phyloP scores from a whole-genome alignment of 2,888 invertebrate genomes.

The Trichopria drosophilae region DNA sequence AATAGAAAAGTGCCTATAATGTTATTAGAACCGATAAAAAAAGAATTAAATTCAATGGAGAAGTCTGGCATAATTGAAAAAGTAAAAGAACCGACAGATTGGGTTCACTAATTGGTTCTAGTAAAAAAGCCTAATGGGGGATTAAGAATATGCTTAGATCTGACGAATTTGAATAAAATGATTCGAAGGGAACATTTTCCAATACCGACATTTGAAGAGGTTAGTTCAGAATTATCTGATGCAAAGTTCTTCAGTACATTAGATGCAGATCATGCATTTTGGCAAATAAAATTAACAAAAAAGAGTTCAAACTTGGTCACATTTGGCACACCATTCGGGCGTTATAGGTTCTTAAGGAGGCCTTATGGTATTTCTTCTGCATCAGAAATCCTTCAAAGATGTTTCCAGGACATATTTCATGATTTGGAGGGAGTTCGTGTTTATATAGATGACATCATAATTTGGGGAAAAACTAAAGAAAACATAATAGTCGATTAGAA shows the following conservation, averaged over 20 bases:
- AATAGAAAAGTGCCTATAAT: constrained; percentile 29
- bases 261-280: constrained; percentile 40
- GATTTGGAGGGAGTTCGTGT: constrained; percentile 37
- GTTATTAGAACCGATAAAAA: constrained; percentile 14
- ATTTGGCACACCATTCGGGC: constrained; percentile 39
- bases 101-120: constrained; percentile 27
- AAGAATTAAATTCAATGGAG: constrained; percentile 26
- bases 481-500: constrained; percentile 19
- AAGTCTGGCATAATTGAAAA: constrained; percentile 6
- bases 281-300: constrained; percentile 36
- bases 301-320: constrained; percentile 36
- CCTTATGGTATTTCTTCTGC: constrained; percentile 33
- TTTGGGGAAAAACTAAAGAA: constrained; percentile 31
- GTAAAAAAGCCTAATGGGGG: constrained; percentile 19
- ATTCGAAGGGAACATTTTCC: constrained; percentile 36
- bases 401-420: constrained; percentile 26
- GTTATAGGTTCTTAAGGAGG: constrained; percentile 38
- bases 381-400: constrained; percentile 15
- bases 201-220: constrained; percentile 40
- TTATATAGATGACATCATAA: constrained; percentile 43
- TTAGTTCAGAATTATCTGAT: constrained; percentile 33
- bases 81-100: constrained; percentile 22
- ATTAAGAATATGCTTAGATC: constrained; percentile 44
- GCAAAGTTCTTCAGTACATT: constrained; percentile 34
- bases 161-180: constrained; percentile 38